phyloP scores from a whole-genome alignment of 2,888 invertebrate genomes.

The Dromius quadrimaculatus region DNA sequence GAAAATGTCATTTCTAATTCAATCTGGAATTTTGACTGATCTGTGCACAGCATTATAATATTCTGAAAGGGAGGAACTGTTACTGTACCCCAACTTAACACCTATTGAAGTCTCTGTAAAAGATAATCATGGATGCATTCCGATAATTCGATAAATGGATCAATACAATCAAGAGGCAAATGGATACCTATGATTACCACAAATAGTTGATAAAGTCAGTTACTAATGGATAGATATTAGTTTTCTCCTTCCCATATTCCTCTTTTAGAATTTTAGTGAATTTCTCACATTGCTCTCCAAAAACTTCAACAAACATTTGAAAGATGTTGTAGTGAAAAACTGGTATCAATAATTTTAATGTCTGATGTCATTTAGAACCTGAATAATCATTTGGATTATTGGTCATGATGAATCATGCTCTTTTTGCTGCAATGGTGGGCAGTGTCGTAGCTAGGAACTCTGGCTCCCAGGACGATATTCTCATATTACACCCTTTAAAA shows the following conservation, averaged over 20 bases:
- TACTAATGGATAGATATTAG: conserved; percentile 70
- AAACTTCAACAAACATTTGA: conserved; percentile 64
- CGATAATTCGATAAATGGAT: not conserved
- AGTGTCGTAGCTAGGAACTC: too few species aligned
- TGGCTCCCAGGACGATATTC: too few species aligned
- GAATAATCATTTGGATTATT: too few species aligned
- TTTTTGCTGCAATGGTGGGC: too few species aligned
- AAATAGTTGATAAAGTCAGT: not conserved
- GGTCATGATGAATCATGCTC: too few species aligned
- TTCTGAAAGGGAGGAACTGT: conserved; percentile 63
- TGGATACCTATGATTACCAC: not conserved
- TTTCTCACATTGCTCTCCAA: conserved; percentile 66
- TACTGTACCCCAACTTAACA: conserved; percentile 69
- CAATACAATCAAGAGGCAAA: not conserved
- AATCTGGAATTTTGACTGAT: not conserved
- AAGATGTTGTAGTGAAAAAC: conserved; percentile 74
- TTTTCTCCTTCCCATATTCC: conserved; percentile 58
- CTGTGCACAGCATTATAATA: conserved; percentile 72
- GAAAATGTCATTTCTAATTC: too few species aligned
- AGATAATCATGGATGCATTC: conserved; percentile 40
- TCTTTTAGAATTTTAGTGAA: conserved; percentile 60
- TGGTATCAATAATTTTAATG: conserved; percentile 57
- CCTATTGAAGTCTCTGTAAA: conserved; percentile 78
- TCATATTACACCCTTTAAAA: too few species aligned
- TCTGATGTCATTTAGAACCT: conserved; percentile 70